Base-by-base conservation (phyloP, 1,140 invertebrate genomes). In the Temnothorax longispinosus region DNA sequence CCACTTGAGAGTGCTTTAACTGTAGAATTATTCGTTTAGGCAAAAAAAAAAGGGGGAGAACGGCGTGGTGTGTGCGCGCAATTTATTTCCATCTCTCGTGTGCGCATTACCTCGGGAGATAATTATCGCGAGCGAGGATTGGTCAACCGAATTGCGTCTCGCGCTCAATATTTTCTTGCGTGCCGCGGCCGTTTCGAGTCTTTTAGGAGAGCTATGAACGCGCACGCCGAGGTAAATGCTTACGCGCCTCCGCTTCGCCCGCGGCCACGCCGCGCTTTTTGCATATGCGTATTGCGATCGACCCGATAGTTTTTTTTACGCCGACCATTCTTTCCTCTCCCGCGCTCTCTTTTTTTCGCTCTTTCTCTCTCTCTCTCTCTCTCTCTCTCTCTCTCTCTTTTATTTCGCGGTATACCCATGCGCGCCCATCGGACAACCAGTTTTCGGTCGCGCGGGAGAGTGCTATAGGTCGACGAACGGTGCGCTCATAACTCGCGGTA, bases 391-490 rank as follows among this genome's bases (percentile, higher is more conserved):
- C 88, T 82, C 88, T 87, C 81, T 75, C 90, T 77, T 92, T 93
- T 92, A 92, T 91, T 92, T 92, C 87, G 90, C 89, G 88, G 84
- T 89, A 87, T 86, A 86, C 87, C 90, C 90, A 87, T 85, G 85
- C 87, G 85, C 87, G 82, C 71, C 60, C 86, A 86, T 87, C 87
- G 89, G 81, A 82, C 85, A 80, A 86, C 85, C 76, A 81, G 87
- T 88, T 88, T 86, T 86, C 50, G 65, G 52, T 50, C 44, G 52
- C 62, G 56, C 54, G 52, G 62, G 50, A 77, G 69, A 65, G 89
- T 88, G 74, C 92, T 91, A 32, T 82, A 60, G 93, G 93, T 94
- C 93, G 93, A 93, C 93, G 94, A 93, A 94, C 93, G 93, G 92
- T 90, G 90, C 87, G 91, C 91, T 94, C 91, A 93, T 94, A 93